Base-by-base conservation (phyloP, 1,140 invertebrate species). In the Charaxes varanes region DNA sequence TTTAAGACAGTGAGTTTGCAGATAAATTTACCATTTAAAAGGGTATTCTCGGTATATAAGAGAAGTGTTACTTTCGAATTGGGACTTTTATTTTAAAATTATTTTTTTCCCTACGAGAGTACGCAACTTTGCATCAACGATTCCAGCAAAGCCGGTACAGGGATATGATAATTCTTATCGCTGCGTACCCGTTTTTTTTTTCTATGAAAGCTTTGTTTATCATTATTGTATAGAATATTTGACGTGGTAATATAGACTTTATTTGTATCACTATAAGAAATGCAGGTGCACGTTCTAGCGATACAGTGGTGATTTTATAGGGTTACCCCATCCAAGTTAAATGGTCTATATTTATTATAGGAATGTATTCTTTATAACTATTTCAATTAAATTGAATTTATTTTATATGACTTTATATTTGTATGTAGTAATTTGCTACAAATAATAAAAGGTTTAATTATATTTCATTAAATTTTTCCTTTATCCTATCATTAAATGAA, bases 141-240 rank as follows among this genome's bases (percentile, higher is more conserved):
- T 26, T 32, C 8, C 15, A 32, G 21, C 31, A 24, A 30, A 14
- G 17, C 40, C 35, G 27, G 28, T 14, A 28, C 15, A 31, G 41
- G 34, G 31, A 32, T 56, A 52, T 57, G 44, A 53, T 46, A 46
- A 48, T 52, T 45, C 54, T 57, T 57, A 57, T 57, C 54, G 45
- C 34, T 49, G 51, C 46, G 51, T 58, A 52, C 53, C 47, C 45
- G 37, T 43, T 58, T 61, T 61, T n/a, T n/a, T n/a, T 65, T 66
- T 66, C 56, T 66, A 66, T 53, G 50, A 61, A 63, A 51, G 42
- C 35, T 23, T 31, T 31, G 28, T 18, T 8, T 36, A n/a, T n/a
- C n/a, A n/a, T n/a, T n/a, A 26, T 21, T 44, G 32, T 44, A 44
- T 8, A 24, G 28, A 26, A 30, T 8, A 16, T 6, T 14, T 32